Evolutionary conservation across 2,113 vertebrate genomes (phyloP), one percentile per base, ranked within the genome.

Genomic region (Nothoprocta pentlandii): DNA sequence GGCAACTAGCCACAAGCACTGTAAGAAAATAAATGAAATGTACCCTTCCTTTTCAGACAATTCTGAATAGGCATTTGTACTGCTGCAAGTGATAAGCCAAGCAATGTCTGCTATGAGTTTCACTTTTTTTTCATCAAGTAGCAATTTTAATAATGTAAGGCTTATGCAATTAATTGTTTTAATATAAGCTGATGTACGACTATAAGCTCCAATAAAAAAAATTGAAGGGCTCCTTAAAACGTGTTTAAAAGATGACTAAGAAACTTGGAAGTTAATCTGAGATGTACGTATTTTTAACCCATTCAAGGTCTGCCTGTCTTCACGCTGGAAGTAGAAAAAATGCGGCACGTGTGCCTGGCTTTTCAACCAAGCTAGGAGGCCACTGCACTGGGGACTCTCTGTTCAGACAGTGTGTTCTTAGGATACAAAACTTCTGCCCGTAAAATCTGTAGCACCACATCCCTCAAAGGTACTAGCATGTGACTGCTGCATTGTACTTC

Each of bases 11-110:
- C 78, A 89, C n/a, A 61, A 77, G 23, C 7, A 59, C 5, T 3
- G 59, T 41, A 76, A 89, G 81, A 80, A 93, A 91, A 93, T 87
- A 91, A 87, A 85, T 73, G 10, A 87, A 86, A 89, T 15, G 17
- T 26, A 87, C 67, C 63, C 92, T 92, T 59, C 59, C 85, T 36
- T 74, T 91, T 59, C 41, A 49, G 77, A 39, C 22, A 61, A 0
- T 86, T 93, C 68, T 90, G 69, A 51, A 94, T 91, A 74, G 41
- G 5, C 22, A 73, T 13, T 85, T 67, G 23, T 9, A 51, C 19
- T 51, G 54, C 3, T 6, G 30, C 23, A 49, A 85, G 63, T 15
- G 26, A 6, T 44, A 89, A 84, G 26, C 54, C 67, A 92, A 19
- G 11, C 22, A 41, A 71, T 2, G 32, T 34, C 42, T 80, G 20